A percentile compares a stretch with the other conserved stretches of the same genome.
Evolutionary conservation across 2,797 vertebrate species (phyloP).

Genomic region (Sebastes nivosus): DNA sequence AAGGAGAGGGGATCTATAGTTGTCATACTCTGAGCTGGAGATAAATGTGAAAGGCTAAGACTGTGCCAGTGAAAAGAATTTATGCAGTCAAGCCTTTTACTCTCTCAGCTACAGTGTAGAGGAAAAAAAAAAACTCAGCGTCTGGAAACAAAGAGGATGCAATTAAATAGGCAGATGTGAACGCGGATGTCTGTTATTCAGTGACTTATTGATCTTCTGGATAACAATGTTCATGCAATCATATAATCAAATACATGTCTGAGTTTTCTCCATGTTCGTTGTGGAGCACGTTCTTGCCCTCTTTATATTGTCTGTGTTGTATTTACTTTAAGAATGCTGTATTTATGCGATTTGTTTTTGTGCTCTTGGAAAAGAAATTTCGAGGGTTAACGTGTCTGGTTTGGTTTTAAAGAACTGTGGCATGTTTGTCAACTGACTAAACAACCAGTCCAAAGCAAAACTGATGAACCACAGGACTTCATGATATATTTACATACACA

Average conservation of each 20-base stretch:
- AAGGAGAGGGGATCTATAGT: constrained; percentile 72
- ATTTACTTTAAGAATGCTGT: background rate
- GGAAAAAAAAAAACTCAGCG: background rate
- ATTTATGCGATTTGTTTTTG: background rate
- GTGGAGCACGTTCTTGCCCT: background rate
- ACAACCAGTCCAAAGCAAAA: background rate
- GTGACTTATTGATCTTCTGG: constrained; percentile 6
- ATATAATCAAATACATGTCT: background rate
- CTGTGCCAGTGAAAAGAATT: constrained; percentile 46
- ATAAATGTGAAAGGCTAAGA: constrained; percentile 70
- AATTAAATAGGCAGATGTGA: constrained; percentile 26
- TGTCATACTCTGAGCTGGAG: constrained; percentile 70
- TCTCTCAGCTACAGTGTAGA: background rate
- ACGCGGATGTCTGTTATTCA: background rate
- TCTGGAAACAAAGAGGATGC: constrained; percentile 19
- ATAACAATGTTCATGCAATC: background rate
- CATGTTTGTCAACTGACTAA: background rate
- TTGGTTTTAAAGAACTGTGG: background rate
- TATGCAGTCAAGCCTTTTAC: constrained; percentile 35
- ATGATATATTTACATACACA: background rate
- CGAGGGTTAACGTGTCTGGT: background rate
- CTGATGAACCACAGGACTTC: too few species aligned
- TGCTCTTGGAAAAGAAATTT: background rate
- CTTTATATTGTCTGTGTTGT: background rate
- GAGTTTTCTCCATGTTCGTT: background rate